Base-by-base conservation (phyloP, 1,140 invertebrate genomes). In the Ditylenchus dipsaci region DNA sequence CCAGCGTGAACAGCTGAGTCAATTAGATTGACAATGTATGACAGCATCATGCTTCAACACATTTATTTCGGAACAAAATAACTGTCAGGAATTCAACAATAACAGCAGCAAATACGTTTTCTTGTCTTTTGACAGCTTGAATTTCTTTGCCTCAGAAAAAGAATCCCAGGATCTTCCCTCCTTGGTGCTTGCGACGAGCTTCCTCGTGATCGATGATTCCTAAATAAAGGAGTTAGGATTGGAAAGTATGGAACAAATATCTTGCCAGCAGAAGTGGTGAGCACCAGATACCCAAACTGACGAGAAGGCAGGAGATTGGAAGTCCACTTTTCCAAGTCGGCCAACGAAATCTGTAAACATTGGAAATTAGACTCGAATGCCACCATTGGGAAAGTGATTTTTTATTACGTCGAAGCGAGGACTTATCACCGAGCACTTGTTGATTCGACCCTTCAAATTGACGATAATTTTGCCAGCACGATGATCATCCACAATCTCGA, bases 131-230 rank as follows among this genome's bases (percentile, higher is more conserved):
- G n/a, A n/a, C n/a, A n/a, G n/a, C n/a, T 45, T 45, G 11, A n/a
- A 45, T 45, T 45, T 23, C 11, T 15, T 11, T 23, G 23, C 23
- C 30, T 93, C 92, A 99, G 88, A 98, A 99, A 90, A 99, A 99
- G 88, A 97, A 99, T 85, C 96, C 96, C 83, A 99, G 88, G 84
- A 99, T 97, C 88, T 99, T 99, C 75, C 96, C 96, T 89, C 96
- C 96, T 66, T 97, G 88, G 88, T 99, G 95, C 89, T 97, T 98
- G 84, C 94, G 88, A 86, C 94, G 93, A 66, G 96, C 96, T 87
- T 99, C 95, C 87, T 98, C 95, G 80, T 99, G 96, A 84, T 99
- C 96, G 95, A 99, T 97, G 82, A 99, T 98, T 26, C n/a, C n/a
- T n/a, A n/a, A n/a, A n/a, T n/a, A n/a, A n/a, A n/a, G n/a, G n/a